A percentile compares a stretch with the other conserved stretches of the same genome.
Evolutionary conservation across 2,113 vertebrate species (phyloP).

Genomic region (mouse (Mus musculus)): DNA sequence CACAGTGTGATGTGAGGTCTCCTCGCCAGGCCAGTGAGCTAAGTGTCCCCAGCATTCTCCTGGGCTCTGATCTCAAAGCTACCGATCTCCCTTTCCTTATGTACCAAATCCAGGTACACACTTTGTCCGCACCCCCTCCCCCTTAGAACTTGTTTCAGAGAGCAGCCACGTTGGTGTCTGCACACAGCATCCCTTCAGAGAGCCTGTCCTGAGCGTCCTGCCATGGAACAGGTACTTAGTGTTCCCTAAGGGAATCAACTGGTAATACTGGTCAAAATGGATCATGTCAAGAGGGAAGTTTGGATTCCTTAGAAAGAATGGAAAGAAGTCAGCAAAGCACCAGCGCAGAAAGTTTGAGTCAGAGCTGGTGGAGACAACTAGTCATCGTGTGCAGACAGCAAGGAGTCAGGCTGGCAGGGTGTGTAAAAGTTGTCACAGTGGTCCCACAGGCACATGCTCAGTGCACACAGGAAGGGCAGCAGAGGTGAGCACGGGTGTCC

Average conservation of each 20-base stretch:
- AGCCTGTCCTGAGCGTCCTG: background rate
- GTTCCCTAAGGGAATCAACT: background rate
- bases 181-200: background rate
- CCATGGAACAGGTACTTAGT: background rate
- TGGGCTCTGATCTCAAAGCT: background rate
- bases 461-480: background rate
- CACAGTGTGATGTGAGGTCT: background rate
- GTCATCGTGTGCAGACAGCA: background rate
- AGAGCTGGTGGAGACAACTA: background rate
- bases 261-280: background rate
- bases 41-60: background rate
- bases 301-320: background rate
- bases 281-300: background rate
- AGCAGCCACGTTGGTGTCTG: background rate
- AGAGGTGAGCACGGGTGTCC: background rate
- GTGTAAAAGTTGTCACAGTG: background rate
- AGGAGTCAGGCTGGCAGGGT: background rate
- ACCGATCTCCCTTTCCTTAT: background rate
- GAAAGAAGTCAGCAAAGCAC: background rate
- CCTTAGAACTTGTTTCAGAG: background rate
- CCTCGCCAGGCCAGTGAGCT: background rate
- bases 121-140: background rate
- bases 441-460: background rate
- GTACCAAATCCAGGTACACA: background rate
- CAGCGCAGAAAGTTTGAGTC: background rate